Conservation (phyloP, 2,113 vertebrate species). For the Carettochelys insculpta region DNA sequence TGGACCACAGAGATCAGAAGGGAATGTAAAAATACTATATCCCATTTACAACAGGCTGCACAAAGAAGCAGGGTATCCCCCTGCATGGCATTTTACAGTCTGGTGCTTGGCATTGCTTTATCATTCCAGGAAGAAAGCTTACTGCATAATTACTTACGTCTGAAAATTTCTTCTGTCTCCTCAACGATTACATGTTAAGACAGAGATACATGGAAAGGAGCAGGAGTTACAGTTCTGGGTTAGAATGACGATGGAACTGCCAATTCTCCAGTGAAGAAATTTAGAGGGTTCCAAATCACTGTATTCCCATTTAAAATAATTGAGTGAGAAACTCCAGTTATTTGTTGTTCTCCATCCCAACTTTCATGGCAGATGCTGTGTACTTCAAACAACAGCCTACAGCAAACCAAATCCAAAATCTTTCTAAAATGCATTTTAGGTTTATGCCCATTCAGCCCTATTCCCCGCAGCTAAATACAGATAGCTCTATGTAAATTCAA, state of each 20-base stretch:
- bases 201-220: background rate
- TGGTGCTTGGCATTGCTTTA: slow-evolving; percentile 26
- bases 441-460: slow-evolving; percentile 31
- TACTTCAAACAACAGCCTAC: slow-evolving; percentile 23
- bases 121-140: background rate
- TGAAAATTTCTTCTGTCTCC: slow-evolving; percentile 17
- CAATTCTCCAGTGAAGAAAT: slow-evolving; percentile 8
- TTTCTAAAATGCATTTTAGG: slow-evolving; percentile 37
- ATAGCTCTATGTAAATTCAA: slow-evolving; percentile 51
- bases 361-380: slow-evolving; percentile 30
- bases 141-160: slow-evolving; percentile 28
- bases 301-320: slow-evolving; percentile 1
- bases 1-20: background rate
- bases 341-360: background rate
- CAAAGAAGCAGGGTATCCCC: slow-evolving; percentile 46
- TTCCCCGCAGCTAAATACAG: slow-evolving; percentile 57
- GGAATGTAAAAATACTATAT: slow-evolving; percentile 25
- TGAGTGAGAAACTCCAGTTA: slow-evolving; percentile 17
- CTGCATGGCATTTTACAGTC: slow-evolving; percentile 38
- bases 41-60: slow-evolving; percentile 15
- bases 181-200: background rate
- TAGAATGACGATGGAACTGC: background rate
- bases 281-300: background rate
- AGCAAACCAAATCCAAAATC: slow-evolving; percentile 43
- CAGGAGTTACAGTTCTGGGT: background rate